Percentiles rank a stretch among this genome's conserved stretches.
phyloP scores from a whole-genome alignment of 2,888 invertebrate genomes.

The Lasioglossum villosulum region DNA sequence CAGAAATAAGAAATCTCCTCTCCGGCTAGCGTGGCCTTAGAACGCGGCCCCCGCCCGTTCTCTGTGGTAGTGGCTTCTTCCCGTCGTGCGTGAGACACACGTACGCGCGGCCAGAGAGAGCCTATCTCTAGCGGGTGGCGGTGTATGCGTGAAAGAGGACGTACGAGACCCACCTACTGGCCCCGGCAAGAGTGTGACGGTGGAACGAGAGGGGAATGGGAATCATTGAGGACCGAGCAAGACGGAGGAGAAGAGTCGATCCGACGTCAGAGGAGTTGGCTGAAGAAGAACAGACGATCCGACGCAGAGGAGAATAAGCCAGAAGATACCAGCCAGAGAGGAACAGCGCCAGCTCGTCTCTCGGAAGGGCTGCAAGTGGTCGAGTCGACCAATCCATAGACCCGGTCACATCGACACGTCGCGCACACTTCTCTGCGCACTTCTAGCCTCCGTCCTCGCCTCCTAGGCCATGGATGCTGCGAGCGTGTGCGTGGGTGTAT shows the following conservation, averaged over 20 bases:
- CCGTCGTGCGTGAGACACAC: background rate
- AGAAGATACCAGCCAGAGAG: background rate
- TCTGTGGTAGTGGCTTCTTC: background rate
- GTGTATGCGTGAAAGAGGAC: conserved; percentile 23
- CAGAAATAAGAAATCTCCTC: conserved; percentile 84
- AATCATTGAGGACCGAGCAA: background rate
- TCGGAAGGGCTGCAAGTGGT: conserved; percentile 58
- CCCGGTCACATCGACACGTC: conserved; percentile 37
- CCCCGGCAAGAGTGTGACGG: conserved; percentile 3
- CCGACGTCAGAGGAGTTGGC: background rate
- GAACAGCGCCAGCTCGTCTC: background rate
- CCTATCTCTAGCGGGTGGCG: conserved; percentile 11
- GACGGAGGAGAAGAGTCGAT: background rate
- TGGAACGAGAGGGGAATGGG: background rate
- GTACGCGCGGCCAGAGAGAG: background rate
- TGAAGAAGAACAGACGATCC: background rate
- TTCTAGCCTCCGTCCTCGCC: conserved; percentile 4
- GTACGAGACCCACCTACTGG: conserved; percentile 31
- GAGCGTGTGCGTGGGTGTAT: conserved; percentile 23
- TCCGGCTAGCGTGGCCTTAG: conserved; percentile 60
- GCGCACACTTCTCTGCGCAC: conserved; percentile 53
- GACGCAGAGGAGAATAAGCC: background rate
- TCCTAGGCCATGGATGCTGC: background rate
- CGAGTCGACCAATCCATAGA: conserved; percentile 58
- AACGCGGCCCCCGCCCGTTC: conserved; percentile 36